These are phyloP conservation scores for Neodiprion pinetum DNA, from an alignment of 1,140 invertebrate species.

Conservation along the genomic window DNA sequence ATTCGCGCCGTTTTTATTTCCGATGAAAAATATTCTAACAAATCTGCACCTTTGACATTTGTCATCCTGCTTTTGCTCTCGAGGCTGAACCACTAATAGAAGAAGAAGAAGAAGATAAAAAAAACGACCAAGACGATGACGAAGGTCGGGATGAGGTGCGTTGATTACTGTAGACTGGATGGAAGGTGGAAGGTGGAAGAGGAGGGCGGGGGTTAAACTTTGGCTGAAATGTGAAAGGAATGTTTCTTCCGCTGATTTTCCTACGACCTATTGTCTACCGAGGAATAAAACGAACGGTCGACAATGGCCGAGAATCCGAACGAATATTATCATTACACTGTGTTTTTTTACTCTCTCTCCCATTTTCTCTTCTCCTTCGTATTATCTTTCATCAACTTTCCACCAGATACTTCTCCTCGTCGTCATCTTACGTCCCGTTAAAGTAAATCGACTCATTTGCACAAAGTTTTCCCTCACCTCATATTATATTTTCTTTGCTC, in stretches of 20 bases:
- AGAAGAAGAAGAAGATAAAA: too few species aligned
- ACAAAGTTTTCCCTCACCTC: too few species aligned
- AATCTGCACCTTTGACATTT: background rate
- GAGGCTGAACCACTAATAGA: too few species aligned
- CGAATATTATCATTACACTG: background rate
- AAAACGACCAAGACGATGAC: background rate
- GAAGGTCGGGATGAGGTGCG: background rate
- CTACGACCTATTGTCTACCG: background rate
- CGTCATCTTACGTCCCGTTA: too few species aligned
- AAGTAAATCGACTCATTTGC: too few species aligned
- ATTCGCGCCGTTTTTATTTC: background rate
- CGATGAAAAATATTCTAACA: background rate
- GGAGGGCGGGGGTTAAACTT: background rate
- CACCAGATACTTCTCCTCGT: too few species aligned
- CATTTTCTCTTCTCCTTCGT: background rate
- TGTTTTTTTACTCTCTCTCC: background rate
- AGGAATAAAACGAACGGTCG: background rate
- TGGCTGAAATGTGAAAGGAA: slow-evolving; percentile 2
- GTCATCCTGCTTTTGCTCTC: background rate
- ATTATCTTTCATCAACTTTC: too few species aligned
- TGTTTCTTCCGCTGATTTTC: background rate
- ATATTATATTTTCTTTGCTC: too few species aligned
- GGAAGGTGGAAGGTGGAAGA: too few species aligned
- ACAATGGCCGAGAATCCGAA: background rate
- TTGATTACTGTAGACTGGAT: background rate